Evolutionary conservation across 2,797 vertebrate species (phyloP).

Genomic region (Microchirus variegatus): DNA sequence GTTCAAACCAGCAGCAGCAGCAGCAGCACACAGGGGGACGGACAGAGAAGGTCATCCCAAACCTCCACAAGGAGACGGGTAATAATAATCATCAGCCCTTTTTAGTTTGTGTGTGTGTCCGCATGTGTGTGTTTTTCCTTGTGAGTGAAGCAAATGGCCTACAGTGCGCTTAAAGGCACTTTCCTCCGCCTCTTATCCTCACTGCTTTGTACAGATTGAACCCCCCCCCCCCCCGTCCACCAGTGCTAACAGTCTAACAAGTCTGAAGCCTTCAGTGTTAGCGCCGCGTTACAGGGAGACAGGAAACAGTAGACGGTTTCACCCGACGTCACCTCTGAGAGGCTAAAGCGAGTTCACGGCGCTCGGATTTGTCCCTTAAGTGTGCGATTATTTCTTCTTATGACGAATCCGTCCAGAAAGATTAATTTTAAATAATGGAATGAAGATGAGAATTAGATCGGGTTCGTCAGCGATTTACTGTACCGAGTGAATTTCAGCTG

Average conservation of each 20-base stretch:
- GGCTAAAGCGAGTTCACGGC: constrained; percentile 3
- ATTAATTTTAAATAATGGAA: constrained; percentile 28
- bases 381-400: constrained; percentile 18
- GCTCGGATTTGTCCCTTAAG: neutral
- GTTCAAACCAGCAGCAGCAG: constrained; percentile 47
- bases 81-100: constrained; percentile 69
- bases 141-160: constrained; percentile 40
- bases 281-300: constrained; percentile 52
- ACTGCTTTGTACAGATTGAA: constrained; percentile 61
- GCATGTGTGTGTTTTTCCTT: constrained; percentile 5
- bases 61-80: constrained; percentile 65
- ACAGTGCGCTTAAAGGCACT: constrained; percentile 38
- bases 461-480: constrained; percentile 7
- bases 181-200: constrained; percentile 3
- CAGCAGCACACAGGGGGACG: constrained; percentile 51
- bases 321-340: constrained; percentile 24
- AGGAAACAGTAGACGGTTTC: constrained; percentile 51
- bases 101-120: constrained; percentile 26
- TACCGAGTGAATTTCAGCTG: neutral
- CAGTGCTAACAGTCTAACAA: constrained; percentile 27
- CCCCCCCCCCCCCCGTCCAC: constrained; percentile 45
- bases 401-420: constrained; percentile 13
- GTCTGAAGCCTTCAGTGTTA: constrained; percentile 38
- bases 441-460: constrained; percentile 24
- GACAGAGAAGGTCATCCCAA: constrained; percentile 70